Evolutionary conservation across 2,113 vertebrate species (phyloP).

Genomic region (Halcyon malimbica): DNA sequence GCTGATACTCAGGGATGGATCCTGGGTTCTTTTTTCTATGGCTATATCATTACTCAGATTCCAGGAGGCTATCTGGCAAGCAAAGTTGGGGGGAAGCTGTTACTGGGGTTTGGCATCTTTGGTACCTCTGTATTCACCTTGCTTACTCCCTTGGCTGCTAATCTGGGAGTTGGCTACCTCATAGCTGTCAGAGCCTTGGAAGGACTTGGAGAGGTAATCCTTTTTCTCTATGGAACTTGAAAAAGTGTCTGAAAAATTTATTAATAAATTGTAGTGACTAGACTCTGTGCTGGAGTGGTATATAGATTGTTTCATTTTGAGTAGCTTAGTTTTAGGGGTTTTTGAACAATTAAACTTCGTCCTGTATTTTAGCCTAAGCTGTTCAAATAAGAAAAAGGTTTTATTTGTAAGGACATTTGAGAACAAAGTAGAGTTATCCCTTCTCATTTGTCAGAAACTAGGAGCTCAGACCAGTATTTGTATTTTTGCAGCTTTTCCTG

Average conservation of each 20-base stretch:
- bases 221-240: neutral
- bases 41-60: slow-evolving; percentile 95
- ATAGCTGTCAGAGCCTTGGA: slow-evolving; percentile 89
- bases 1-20: slow-evolving; percentile 96
- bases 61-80: slow-evolving; percentile 93
- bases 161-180: slow-evolving; percentile 86
- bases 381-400: neutral
- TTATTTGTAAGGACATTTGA: neutral
- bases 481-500: neutral
- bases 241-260: neutral
- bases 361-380: neutral
- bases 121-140: slow-evolving; percentile 89
- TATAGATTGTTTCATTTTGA: neutral
- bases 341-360: neutral
- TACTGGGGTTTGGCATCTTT: slow-evolving; percentile 89
- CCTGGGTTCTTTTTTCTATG: slow-evolving; percentile 97
- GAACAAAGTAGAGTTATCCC: neutral
- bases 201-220: slow-evolving; percentile 91
- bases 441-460: neutral
- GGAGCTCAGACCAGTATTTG: neutral
- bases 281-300: neutral
- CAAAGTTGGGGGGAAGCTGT: slow-evolving; percentile 87
- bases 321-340: neutral
- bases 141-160: slow-evolving; percentile 89
- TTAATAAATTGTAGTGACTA: neutral